phyloP scores from a whole-genome alignment of 2,113 vertebrate genomes.

The Antechinus flavipes region DNA sequence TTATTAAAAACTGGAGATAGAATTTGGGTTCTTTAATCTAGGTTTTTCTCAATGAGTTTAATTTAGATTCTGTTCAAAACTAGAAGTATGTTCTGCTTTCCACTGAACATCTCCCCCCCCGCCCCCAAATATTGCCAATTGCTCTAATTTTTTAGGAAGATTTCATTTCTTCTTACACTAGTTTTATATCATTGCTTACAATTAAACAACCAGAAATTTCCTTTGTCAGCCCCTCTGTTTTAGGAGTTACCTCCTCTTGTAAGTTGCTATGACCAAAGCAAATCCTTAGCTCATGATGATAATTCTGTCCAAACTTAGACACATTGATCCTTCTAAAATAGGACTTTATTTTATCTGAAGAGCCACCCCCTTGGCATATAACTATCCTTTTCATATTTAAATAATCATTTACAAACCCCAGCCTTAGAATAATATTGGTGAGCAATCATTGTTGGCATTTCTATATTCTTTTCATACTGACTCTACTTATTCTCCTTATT shows the following conservation, averaged over 20 bases:
- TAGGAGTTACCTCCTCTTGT: background rate
- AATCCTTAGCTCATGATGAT: background rate
- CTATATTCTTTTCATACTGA: constrained; percentile 28
- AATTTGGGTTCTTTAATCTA: constrained; percentile 2
- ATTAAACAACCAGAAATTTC: background rate
- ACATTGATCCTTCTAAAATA: background rate
- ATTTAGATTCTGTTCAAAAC: background rate
- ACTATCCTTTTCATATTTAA: constrained; percentile 20
- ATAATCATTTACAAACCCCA: constrained; percentile 27
- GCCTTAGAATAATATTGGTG: constrained; percentile 35
- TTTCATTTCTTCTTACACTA: background rate
- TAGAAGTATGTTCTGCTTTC: background rate
- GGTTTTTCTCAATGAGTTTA: background rate
- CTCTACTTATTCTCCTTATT: constrained; percentile 38
- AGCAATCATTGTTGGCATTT: background rate
- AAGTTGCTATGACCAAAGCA: background rate
- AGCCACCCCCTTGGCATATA: background rate
- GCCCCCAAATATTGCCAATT: background rate
- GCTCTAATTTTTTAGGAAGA: background rate
- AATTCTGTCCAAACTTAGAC: background rate
- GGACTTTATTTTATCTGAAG: no score
- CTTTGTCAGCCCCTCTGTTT: background rate
- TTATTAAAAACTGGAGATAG: background rate
- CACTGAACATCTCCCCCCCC: background rate
- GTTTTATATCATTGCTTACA: background rate